A percentile compares a stretch with the other conserved stretches of the same genome.
phyloP scores from a whole-genome alignment of 2,797 vertebrate species.

The Macropodus opercularis region DNA sequence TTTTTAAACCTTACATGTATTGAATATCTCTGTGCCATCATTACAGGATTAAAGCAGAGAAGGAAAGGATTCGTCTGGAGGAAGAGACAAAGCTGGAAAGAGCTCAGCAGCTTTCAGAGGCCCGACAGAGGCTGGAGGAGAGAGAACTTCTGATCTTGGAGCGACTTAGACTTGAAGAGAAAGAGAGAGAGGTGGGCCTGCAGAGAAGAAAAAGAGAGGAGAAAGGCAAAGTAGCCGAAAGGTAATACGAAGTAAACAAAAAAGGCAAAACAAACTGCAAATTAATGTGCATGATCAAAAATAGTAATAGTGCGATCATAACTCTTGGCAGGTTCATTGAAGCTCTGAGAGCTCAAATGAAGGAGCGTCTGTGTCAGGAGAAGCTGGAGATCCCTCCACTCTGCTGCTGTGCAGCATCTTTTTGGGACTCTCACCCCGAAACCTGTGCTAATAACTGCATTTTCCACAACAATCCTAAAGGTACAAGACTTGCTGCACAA shows the following conservation, averaged over 20 bases:
- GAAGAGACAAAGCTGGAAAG: conserved; percentile 83
- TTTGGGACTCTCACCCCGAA: conserved; percentile 94
- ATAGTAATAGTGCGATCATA: not conserved
- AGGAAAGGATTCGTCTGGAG: conserved; percentile 81
- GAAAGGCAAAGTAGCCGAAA: conserved; percentile 75
- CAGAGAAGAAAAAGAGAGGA: conserved; percentile 68
- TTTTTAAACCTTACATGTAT: not conserved
- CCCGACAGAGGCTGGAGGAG: conserved; percentile 50
- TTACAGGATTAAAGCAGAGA: conserved; percentile 88
- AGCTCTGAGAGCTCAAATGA: conserved; percentile 67
- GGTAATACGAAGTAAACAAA: too few species aligned
- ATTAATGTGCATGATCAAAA: not conserved
- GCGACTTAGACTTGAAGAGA: conserved; percentile 81
- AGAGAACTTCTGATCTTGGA: conserved; percentile 76
- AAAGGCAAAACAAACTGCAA: not conserved
- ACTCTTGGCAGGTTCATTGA: conserved; percentile 58
- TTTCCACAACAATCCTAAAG: conserved; percentile 93
- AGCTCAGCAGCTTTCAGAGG: conserved; percentile 37
- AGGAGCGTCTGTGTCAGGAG: conserved; percentile 80
- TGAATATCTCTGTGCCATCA: not conserved
- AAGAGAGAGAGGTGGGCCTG: conserved; percentile 37
- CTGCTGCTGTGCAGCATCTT: conserved; percentile 89
- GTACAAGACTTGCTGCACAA: conserved; percentile 72
- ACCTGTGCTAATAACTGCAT: conserved; percentile 95
- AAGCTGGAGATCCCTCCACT: conserved; percentile 86